Percentiles rank a stretch among this genome's conserved stretches.
phyloP scores from a whole-genome alignment of 2,888 invertebrate genomes.

The Pachliopta kotzebuea region DNA sequence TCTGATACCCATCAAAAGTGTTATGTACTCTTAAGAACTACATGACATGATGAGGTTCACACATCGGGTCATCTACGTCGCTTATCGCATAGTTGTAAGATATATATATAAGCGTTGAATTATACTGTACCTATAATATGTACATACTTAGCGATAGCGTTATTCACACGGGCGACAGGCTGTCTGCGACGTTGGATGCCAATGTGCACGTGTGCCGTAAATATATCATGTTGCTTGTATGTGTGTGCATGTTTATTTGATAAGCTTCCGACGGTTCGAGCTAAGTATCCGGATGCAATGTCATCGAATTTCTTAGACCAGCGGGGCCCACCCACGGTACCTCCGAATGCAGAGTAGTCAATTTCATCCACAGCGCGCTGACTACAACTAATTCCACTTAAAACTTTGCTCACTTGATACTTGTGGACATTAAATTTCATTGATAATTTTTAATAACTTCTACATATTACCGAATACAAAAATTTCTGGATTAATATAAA shows the following conservation, averaged over 20 bases:
- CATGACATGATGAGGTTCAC: constrained; percentile 37
- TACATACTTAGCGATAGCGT: constrained; percentile 70
- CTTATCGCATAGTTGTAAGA: constrained; percentile 57
- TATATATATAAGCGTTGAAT: constrained; percentile 60
- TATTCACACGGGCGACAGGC: constrained; percentile 77
- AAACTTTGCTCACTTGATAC: neutral
- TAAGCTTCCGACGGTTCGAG: constrained; percentile 74
- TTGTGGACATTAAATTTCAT: neutral
- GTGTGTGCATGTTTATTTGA: constrained; percentile 75
- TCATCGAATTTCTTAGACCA: constrained; percentile 61
- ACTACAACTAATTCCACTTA: constrained; percentile 6
- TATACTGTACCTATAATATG: constrained; percentile 58
- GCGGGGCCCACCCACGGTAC: constrained; percentile 61
- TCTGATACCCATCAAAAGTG: constrained; percentile 53
- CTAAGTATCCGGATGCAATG: constrained; percentile 68
- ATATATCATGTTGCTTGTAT: constrained; percentile 54
- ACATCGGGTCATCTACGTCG: constrained; percentile 38
- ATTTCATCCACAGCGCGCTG: constrained; percentile 23
- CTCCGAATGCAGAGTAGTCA: constrained; percentile 36
- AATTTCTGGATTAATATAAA: no score
- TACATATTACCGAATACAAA: no score
- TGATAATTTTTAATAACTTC: no score
- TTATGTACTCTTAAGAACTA: constrained; percentile 47
- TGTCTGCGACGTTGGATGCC: constrained; percentile 68
- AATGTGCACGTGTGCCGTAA: constrained; percentile 62